Conservation (phyloP, 2,888 invertebrate species). For the Tachystola acroxantha region DNA sequence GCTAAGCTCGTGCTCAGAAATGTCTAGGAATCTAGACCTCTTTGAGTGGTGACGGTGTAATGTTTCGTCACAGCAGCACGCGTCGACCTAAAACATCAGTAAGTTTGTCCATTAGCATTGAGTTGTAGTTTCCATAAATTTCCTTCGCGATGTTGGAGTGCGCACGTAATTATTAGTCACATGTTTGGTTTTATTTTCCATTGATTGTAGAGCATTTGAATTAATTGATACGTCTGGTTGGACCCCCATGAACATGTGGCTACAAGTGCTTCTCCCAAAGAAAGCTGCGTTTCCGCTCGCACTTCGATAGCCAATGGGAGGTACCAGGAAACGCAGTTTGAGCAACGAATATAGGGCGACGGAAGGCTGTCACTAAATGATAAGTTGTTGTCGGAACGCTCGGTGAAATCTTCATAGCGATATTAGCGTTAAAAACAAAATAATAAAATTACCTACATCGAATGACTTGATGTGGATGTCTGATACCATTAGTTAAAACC, state of each 20-base stretch:
- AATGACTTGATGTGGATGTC: too few species aligned
- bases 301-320: constrained; percentile 48
- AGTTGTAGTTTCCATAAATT: too few species aligned
- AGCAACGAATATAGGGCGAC: constrained; percentile 8
- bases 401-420: too few species aligned
- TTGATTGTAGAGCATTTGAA: constrained; percentile 32
- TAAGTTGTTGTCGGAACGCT: too few species aligned
- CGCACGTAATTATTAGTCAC: constrained; percentile 72
- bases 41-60: neutral
- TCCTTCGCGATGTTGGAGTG: constrained; percentile 43
- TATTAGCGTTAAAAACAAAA: too few species aligned
- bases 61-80: neutral
- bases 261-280: constrained; percentile 51
- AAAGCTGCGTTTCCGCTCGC: constrained; percentile 64
- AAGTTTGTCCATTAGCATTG: too few species aligned
- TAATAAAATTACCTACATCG: too few species aligned
- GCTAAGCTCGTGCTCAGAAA: too few species aligned
- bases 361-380: too few species aligned
- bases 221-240: constrained; percentile 18
- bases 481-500: too few species aligned
- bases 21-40: too few species aligned
- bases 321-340: constrained; percentile 58
- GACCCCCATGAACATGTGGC: constrained; percentile 73
- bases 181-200: constrained; percentile 62
- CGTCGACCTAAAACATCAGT: neutral